Evolutionary conservation across 1,140 invertebrate species (phyloP), one percentile per base, ranked within the genome.

Genomic region (Ectropis grisescens): DNA sequence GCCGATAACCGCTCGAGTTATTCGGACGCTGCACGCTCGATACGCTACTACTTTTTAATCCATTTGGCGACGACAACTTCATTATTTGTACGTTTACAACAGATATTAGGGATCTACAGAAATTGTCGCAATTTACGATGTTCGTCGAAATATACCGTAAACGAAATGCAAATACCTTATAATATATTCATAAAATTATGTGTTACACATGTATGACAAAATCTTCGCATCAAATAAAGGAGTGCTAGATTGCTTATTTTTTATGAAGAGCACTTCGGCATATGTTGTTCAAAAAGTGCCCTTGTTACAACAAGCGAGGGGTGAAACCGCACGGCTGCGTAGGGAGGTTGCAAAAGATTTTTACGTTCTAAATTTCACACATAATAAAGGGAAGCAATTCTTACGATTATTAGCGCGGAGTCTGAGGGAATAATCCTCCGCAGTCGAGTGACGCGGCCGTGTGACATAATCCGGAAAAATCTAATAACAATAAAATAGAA

Each of bases 401-500:
- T 69, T 80, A 71, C 78, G 72, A 78, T 81, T 81, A 78, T 81
- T 78, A 81, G 70, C 70, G 58, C 38, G 46, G 69, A 78, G 70
- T 67, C 68, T 67, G 57, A 60, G 65, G 62, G 67, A 80, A 62
- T 81, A 81, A 80, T 78, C 75, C 71, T 62, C 58, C 46, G 53
- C 66, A 56, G n/a, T n/a, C n/a, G n/a, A 19, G 60, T 67, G 67
- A 69, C 69, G 65, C 50, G 51, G 59, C 58, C 42, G 56, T 64
- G 67, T 80, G 75, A 80, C 75, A 75, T 80, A 75, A 80, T 58
- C 70, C 69, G 70, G 67, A 76, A 81, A 75, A 78, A 76, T 76
- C 66, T 81, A 78, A 78, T 78, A 78, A 78, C 72, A 80, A 76
- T 80, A 80, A 80, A 80, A 78, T 71, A 75, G 68, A 81, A 81